Base-by-base conservation (phyloP, 2,888 invertebrate species). In the Falcaria lacertinaria region DNA sequence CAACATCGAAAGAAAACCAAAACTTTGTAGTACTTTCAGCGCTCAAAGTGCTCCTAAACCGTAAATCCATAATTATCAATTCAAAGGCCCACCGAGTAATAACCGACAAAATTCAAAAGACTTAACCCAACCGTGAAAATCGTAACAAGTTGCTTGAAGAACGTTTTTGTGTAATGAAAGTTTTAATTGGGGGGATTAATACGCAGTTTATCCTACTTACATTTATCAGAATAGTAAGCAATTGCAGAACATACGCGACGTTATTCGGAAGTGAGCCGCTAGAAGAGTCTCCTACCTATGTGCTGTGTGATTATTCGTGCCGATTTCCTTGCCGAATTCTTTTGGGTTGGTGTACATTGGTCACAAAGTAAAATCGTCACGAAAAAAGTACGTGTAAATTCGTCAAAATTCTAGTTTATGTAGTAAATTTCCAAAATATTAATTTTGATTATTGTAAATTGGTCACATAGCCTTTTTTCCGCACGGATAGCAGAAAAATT, bases 131-230 rank as follows among this genome's bases (percentile, higher is more conserved):
- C 57, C 58, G 55, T 55, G 52, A 56, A 64, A 61, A 59, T 56
- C 59, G 57, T 50, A 61, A 66, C 62, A 64, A 69, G 58, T 63
- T 69, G 67, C 62, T 67, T 62, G 49, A 52, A 59, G 60, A 64
- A 63, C 52, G 61, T 67, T 71, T 65, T 65, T 62, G 55, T 54
- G 54, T 62, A 59, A 63, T 57, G 55, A 63, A 73, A 74, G 54
- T 73, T 74, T 66, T 74, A 73, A 74, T 74, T 72, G 66, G 76
- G 63, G 48, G 64, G 74, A 74, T 77, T 78, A 80, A 74, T 73
- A 68, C 66, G 60, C 54, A 52, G 60, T 45, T 50, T 49, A 52
- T 44, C 49, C 34, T 45, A 39, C 43, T 45, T 47, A 45, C 50
- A 48, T 47, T 50, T 53, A 58, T 52, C 43, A 43, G 28, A 11